Evolutionary conservation across 2,888 invertebrate genomes (phyloP), one percentile per base, ranked within the genome.

Genomic region (Chalcis sispes): DNA sequence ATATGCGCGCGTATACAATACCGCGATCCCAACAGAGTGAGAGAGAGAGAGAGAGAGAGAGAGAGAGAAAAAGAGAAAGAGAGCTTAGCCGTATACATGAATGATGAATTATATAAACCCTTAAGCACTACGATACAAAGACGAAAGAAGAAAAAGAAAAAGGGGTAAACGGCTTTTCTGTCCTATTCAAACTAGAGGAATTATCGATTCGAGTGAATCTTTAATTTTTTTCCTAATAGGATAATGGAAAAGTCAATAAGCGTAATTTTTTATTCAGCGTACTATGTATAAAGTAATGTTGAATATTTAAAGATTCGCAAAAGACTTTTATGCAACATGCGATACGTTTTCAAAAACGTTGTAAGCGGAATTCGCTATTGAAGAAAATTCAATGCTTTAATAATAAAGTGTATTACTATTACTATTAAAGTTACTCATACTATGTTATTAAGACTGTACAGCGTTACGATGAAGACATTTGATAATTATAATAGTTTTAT

Each of bases 81-180:
- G 7, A 48, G 58, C 36, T 36, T 48, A 29, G 56, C 48, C 32
- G 59, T 36, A 40, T 13, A 40, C 54, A 54, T 40, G 50, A 70
- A 69, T 58, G 70, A 75, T 75, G 70, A 75, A 75, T 70, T 64
- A 67, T 62, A 25, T 56, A 69, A 75, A 62, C 46, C 73, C 67
- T 54, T 58, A 42, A 73, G 46, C 54, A n/a, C 52, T 18, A 27
- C 27, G 7, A 46, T 46, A 67, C 25, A 61, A 29, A 46, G 62
- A 56, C 23, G 36, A n/a, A 56, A 15, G 25, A 64, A 48, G 62
- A 27, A 61, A 1, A 40, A 25, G 42, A 66, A 46, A 29, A 67
- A 69, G 56, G 56, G 64, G 67, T 42, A 3, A 73, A 64, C 48
- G 74, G 56, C 62, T 62, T 67, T 62, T 64, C 54, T 64, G 40